Conservation (phyloP, 2,797 vertebrate species). For the Serranus cabrilla region DNA sequence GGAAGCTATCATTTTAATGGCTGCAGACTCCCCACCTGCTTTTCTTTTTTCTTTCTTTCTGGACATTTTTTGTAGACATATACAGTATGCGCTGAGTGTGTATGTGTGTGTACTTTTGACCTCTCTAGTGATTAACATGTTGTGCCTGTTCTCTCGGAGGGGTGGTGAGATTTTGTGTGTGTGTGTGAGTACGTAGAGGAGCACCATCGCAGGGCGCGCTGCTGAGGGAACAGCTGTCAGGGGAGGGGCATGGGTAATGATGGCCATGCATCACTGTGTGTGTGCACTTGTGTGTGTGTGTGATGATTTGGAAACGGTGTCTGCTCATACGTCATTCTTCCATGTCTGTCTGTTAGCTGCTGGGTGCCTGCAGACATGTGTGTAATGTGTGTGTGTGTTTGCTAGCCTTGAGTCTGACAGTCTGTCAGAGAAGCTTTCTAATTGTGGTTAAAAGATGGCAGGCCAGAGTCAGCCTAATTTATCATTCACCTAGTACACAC, state of each 20-base stretch:
- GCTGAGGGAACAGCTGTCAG: slow-evolving; percentile 80
- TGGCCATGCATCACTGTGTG: slow-evolving; percentile 70
- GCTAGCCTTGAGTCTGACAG: slow-evolving; percentile 72
- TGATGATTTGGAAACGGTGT: slow-evolving; percentile 49
- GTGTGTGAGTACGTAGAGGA: slow-evolving; percentile 27
- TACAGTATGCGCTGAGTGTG: slow-evolving; percentile 7
- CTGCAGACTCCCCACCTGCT: slow-evolving; percentile 10
- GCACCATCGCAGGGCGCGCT: slow-evolving; percentile 52
- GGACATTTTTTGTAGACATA: neutral
- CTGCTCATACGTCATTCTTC: slow-evolving; percentile 62
- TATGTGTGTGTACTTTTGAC: slow-evolving; percentile 60
- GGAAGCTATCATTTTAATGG: slow-evolving; percentile 4
- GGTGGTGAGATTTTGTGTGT: slow-evolving; percentile 31
- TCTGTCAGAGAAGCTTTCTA: slow-evolving; percentile 81
- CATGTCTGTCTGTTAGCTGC: slow-evolving; percentile 53
- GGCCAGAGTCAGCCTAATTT: slow-evolving; percentile 72
- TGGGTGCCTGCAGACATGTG: slow-evolving; percentile 53
- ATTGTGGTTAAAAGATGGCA: slow-evolving; percentile 84
- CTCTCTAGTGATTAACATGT: slow-evolving; percentile 67
- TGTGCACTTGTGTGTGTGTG: slow-evolving; percentile 37
- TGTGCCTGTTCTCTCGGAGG: slow-evolving; percentile 46
- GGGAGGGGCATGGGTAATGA: slow-evolving; percentile 69
- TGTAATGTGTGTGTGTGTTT: slow-evolving; percentile 27
- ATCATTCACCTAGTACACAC: slow-evolving; percentile 68
- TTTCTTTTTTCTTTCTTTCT: slow-evolving; percentile 9